Percentiles rank a stretch among this genome's conserved stretches.
phyloP scores from a whole-genome alignment of 2,797 vertebrate genomes.

The Manis crassicaudata region DNA sequence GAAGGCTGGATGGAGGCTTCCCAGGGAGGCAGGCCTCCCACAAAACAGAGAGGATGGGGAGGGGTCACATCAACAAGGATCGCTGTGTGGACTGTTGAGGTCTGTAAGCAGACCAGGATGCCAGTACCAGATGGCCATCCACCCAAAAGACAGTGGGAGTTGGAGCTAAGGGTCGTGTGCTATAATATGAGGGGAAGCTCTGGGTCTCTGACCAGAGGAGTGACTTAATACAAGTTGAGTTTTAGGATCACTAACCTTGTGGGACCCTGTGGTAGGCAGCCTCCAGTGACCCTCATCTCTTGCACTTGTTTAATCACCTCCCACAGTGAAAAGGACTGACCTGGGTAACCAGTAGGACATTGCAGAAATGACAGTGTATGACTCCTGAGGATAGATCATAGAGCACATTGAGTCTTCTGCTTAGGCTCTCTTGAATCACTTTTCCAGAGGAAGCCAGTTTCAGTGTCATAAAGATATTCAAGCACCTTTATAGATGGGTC shows the following conservation, averaged over 20 bases:
- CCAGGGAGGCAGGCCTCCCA: background rate
- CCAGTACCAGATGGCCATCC: background rate
- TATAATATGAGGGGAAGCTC: background rate
- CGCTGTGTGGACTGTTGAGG: background rate
- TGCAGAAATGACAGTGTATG: background rate
- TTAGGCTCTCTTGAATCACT: background rate
- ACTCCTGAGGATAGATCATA: background rate
- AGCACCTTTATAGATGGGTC: background rate
- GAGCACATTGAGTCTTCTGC: background rate
- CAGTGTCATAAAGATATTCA: background rate
- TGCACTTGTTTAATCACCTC: background rate
- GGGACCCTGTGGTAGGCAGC: background rate
- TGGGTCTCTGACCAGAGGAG: background rate
- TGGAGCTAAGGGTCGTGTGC: background rate
- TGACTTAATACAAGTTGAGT: background rate
- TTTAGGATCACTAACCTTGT: background rate
- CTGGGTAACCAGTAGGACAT: slow-evolving; percentile 3
- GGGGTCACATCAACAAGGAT: background rate
- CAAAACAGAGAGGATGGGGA: background rate
- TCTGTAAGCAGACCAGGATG: background rate
- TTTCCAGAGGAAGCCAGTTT: background rate
- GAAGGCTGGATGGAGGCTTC: background rate
- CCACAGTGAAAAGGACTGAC: background rate
- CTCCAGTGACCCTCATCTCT: background rate
- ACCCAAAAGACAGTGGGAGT: background rate